Evolutionary conservation across 2,113 vertebrate species (phyloP), one percentile per base, ranked within the genome.

Genomic region (Clarias magur): DNA sequence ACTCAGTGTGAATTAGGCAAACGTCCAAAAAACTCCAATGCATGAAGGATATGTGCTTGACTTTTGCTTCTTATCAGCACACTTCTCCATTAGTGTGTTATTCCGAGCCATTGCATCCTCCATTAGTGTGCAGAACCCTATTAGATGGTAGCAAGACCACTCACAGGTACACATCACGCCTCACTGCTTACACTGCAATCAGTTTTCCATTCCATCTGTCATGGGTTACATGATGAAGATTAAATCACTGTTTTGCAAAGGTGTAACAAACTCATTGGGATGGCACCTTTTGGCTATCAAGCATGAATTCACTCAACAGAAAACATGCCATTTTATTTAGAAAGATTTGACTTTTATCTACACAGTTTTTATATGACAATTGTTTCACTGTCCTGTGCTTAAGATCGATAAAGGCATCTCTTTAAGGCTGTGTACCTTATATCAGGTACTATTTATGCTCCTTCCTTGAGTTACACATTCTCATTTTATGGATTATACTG

Each of bases 101-200:
- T 91, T 88, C 92, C 91, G 73, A 80, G 86, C 63, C 87, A 56
- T 86, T 76, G 83, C 85, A 88, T 88, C 60, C 10, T 27, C 75
- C 89, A 88, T 88, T 89, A 90, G 90, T 87, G 91, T 90, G 88
- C 92, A 91, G 88, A 59, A 88, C 90, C 86, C 92, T 90, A 93
- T 93, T 93, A 93, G 73, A 90, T 68, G 82, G 89, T 88, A 90
- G 90, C 12, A 82, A 85, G 85, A 86, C 84, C 87, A n/a, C 89
- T 90, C 90, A 90, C 87, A 91, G 91, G 88, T 56, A 76, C 83
- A 38, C 82, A 70, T 83, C 84, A 86, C 83, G 89, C 83, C 84
- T 87, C 83, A 75, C 56, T 87, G 76, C 87, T 30, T 76, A 82
- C 82, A 83, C 59, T 82, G 80, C 88, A 38, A 73, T 81, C 75